Conservation (phyloP, 2,113 vertebrate genomes). For the Entosphenus tridentatus region DNA sequence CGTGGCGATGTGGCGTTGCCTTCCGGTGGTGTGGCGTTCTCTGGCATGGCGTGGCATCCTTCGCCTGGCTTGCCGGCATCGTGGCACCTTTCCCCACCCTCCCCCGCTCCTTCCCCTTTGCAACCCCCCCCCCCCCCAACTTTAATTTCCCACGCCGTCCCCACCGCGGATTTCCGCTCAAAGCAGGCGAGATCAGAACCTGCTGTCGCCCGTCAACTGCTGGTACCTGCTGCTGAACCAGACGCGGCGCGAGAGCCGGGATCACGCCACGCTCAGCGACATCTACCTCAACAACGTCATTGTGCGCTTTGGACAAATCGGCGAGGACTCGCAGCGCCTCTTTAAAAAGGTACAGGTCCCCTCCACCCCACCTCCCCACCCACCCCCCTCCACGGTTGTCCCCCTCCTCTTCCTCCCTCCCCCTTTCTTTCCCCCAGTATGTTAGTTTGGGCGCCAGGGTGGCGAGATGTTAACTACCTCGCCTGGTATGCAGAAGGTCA, state of each 20-base stretch:
- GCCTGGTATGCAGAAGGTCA: no score
- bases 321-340: constrained; percentile 85
- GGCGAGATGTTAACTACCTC: no score
- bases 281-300: constrained; percentile 99
- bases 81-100: not conserved
- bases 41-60: no score
- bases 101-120: not conserved
- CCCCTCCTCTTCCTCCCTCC: no score
- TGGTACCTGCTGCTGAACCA: constrained; percentile 91
- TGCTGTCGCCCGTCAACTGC: constrained; percentile 78
- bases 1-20: no score
- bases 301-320: constrained; percentile 98
- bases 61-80: no score
- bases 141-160: not conserved
- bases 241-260: constrained; percentile 84
- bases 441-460: no score
- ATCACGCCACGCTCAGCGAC: constrained; percentile 83
- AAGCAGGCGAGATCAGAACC: constrained; percentile 67
- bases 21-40: no score
- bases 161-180: not conserved
- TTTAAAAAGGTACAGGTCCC: constrained; percentile 63
- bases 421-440: no score
- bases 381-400: no score
- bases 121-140: not conserved
- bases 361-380: no score